A percentile compares a stretch with the other conserved stretches of the same genome.
Evolutionary conservation across 2,113 vertebrate genomes (phyloP).

Genomic region (Neotoma lepida): DNA sequence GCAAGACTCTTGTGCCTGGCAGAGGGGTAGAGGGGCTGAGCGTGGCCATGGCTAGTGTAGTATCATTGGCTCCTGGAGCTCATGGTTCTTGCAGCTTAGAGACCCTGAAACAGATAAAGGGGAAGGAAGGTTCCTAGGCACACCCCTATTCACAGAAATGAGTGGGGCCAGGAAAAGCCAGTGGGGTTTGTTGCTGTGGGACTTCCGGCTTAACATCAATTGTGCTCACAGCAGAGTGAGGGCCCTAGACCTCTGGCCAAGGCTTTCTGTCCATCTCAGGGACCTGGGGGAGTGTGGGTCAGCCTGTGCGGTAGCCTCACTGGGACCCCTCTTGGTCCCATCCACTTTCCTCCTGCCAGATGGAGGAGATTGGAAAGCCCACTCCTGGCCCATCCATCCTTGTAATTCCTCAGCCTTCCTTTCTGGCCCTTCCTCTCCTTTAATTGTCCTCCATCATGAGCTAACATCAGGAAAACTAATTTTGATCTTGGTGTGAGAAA

Average conservation of each 20-base stretch:
- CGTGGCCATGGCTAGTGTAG: background rate
- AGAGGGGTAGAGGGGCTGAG: background rate
- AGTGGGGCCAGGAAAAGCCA: background rate
- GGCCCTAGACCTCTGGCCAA: background rate
- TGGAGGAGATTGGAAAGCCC: background rate
- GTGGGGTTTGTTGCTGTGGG: background rate
- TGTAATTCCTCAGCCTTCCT: background rate
- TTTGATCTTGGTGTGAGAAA: constrained; percentile 61
- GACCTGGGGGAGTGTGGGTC: background rate
- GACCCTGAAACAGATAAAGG: background rate
- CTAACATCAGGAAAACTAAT: constrained; percentile 49
- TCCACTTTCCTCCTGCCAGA: background rate
- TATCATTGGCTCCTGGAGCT: background rate
- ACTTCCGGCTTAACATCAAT: background rate
- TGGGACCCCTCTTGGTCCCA: too few relatives aligned
- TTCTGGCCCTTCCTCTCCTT: background rate
- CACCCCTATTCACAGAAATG: background rate
- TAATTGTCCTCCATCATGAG: background rate
- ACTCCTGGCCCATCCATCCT: background rate
- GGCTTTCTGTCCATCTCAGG: background rate
- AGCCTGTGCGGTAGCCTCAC: background rate
- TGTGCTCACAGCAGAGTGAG: background rate
- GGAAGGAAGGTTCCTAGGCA: too few relatives aligned
- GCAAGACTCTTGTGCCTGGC: background rate
- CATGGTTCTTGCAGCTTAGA: background rate